phyloP scores from a whole-genome alignment of 2,888 invertebrate genomes.

The Chrysomela aeneicollis region DNA sequence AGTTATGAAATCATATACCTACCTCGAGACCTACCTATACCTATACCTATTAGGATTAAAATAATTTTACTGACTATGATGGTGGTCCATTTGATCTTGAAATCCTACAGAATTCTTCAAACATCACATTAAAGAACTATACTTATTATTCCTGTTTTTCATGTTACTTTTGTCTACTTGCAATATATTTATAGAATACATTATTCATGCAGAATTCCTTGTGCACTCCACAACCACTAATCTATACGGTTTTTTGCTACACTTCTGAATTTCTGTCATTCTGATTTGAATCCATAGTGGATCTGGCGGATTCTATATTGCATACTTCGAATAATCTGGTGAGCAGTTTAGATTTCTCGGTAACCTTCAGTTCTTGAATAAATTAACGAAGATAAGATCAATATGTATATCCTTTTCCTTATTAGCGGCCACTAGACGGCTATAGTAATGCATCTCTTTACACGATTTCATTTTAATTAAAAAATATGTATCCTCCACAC shows the following conservation, averaged over 20 bases:
- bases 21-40: no score
- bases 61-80: not conserved
- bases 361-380: constrained; percentile 50
- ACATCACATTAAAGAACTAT: not conserved
- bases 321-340: constrained; percentile 17
- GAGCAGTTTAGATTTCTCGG: constrained; percentile 22
- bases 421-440: constrained; percentile 33
- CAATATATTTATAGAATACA: not conserved
- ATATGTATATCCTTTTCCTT: constrained; percentile 45
- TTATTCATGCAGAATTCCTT: not conserved
- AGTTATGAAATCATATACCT: no score
- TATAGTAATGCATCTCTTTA: constrained; percentile 34
- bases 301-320: constrained; percentile 18
- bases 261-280: constrained; percentile 13
- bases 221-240: not conserved
- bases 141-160: not conserved
- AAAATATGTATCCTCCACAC: constrained; percentile 29
- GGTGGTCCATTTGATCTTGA: not conserved
- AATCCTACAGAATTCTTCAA: not conserved
- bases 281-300: constrained; percentile 9
- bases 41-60: no score
- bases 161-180: not conserved
- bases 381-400: constrained; percentile 49
- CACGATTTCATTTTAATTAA: constrained; percentile 40
- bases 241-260: constrained; percentile 14